Evolutionary conservation across 2,113 vertebrate species (phyloP).

Genomic region (Siniperca knerii): DNA sequence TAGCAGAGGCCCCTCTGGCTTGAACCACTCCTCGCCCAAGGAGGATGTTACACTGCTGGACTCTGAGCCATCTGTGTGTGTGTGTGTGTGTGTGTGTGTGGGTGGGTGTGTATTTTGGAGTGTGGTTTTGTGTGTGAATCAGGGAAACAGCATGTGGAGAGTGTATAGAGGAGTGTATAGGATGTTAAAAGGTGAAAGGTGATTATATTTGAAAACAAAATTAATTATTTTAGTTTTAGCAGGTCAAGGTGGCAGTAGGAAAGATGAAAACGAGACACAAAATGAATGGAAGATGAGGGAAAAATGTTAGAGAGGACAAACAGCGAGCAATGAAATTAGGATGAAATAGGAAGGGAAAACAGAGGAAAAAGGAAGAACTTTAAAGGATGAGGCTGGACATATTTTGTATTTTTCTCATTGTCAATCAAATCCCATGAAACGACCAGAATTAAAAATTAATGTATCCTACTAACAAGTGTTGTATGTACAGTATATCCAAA

Average conservation of each 20-base stretch:
- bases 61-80: conserved; percentile 55
- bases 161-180: conserved; percentile 29
- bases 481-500: neutral
- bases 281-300: neutral
- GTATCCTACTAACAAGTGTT: neutral
- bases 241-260: neutral
- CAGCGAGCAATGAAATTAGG: conserved; percentile 15
- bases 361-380: conserved; percentile 15
- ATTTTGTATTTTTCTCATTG: conserved; percentile 4
- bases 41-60: conserved; percentile 74
- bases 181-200: conserved; percentile 16
- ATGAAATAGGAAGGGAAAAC: conserved; percentile 4
- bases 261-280: neutral
- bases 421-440: conserved; percentile 38
- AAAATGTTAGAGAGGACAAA: neutral
- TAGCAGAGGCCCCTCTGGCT: conserved; percentile 79
- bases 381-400: too few relatives aligned
- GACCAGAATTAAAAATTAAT: neutral
- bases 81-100: too few relatives aligned
- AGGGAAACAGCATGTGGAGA: neutral
- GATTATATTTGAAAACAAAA: conserved; percentile 5
- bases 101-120: too few relatives aligned
- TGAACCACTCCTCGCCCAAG: conserved; percentile 81
- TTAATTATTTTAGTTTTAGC: neutral
- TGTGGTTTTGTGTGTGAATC: neutral